phyloP scores from a whole-genome alignment of 2,113 vertebrate genomes.

The Elephas maximus region DNA sequence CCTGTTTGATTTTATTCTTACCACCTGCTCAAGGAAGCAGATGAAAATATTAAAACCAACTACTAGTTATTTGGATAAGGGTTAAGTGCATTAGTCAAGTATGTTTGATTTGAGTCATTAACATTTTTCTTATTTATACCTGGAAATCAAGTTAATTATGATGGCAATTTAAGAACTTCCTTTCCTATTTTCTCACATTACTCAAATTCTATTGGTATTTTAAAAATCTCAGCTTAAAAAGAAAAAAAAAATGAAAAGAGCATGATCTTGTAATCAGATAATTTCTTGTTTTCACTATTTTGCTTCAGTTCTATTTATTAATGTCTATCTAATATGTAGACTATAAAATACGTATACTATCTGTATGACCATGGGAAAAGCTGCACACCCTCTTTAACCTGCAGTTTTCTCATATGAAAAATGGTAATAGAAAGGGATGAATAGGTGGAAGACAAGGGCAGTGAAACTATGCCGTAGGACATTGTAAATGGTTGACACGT shows the following conservation, averaged over 20 bases:
- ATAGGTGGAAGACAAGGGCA: too few species aligned
- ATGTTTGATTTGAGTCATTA: constrained; percentile 54
- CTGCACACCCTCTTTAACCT: accelerated
- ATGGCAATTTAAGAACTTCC: neutral
- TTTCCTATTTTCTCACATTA: constrained; percentile 6
- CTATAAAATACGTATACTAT: too few species aligned
- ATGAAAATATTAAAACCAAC: constrained; percentile 62
- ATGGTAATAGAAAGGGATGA: too few species aligned
- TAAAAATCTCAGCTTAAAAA: neutral
- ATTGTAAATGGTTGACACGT: too few species aligned
- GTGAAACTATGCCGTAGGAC: too few species aligned
- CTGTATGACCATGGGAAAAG: neutral
- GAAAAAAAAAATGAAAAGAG: neutral
- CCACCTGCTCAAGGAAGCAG: constrained; percentile 3
- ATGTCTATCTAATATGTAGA: too few species aligned
- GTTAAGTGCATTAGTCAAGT: constrained; percentile 46
- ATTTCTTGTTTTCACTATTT: neutral
- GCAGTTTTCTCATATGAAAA: neutral
- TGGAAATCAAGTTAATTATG: constrained; percentile 17
- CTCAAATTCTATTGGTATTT: neutral
- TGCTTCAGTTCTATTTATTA: too few species aligned
- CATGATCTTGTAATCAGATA: neutral
- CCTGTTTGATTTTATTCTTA: constrained; percentile 30
- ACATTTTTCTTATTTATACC: neutral
- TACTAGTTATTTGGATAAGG: constrained; percentile 21